These are phyloP conservation scores for Andrena hattorfiana DNA, from an alignment of 2,888 invertebrate species.

Conservation along the genomic window DNA sequence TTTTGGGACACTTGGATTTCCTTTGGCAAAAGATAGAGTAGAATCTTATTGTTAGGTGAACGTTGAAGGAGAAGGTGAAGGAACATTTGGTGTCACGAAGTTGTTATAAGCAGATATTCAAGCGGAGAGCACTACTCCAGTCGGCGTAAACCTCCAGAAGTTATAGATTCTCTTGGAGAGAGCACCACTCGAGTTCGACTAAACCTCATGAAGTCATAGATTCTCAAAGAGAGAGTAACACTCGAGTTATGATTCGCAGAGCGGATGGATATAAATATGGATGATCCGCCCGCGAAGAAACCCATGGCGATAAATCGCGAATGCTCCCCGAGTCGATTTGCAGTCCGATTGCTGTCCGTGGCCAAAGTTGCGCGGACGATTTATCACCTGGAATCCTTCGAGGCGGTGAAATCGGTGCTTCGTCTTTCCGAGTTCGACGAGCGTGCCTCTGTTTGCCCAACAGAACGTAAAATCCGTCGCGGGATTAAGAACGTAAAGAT, in stretches of 20 bases:
- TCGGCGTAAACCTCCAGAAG: neutral
- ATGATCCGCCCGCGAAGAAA: constrained; percentile 14
- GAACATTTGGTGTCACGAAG: neutral
- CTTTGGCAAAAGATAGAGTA: neutral
- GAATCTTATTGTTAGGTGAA: too few species aligned
- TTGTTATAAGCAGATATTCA: neutral
- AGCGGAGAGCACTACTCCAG: neutral
- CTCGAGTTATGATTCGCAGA: constrained; percentile 1
- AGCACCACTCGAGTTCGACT: neutral
- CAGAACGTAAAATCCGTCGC: constrained; percentile 4
- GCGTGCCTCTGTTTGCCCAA: constrained; percentile 8
- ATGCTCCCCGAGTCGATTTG: constrained; percentile 21
- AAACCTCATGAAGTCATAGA: neutral
- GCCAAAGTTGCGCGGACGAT: constrained; percentile 26
- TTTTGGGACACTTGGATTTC: neutral
- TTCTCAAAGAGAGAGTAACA: constrained; percentile 12
- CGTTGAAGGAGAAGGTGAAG: too few species aligned
- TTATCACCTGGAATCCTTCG: constrained; percentile 34
- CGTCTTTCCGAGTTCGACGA: constrained; percentile 5
- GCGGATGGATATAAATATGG: constrained; percentile 23
- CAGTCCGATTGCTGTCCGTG: constrained; percentile 12
- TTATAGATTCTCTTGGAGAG: constrained; percentile 12
- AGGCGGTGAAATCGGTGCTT: constrained; percentile 49
- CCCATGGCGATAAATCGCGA: neutral
- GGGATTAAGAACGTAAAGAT: neutral